A percentile compares a stretch with the other conserved stretches of the same genome.
Conservation (phyloP, 37 sponge, comb jelly and placozoan species). For the Amphimedon queenslandica region DNA sequence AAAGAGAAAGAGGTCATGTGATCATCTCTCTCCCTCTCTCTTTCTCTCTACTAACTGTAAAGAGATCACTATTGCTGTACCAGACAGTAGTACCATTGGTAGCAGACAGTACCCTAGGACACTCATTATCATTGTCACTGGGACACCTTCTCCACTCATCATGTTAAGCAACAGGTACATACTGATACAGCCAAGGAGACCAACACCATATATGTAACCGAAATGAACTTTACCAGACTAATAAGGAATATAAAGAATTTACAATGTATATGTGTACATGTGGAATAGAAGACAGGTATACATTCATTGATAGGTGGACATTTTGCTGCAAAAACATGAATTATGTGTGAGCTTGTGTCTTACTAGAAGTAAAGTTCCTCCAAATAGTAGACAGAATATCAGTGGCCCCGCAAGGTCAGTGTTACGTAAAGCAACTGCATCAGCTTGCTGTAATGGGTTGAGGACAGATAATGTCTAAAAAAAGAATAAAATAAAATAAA, state of each 20-base stretch:
- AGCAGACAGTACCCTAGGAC: slow-evolving; percentile 98
- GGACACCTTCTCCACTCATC: slow-evolving; percentile 89
- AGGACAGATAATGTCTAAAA: slow-evolving; percentile 79
- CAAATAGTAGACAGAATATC: slow-evolving; percentile 92
- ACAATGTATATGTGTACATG: not conserved
- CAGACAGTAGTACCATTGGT: slow-evolving; percentile 93
- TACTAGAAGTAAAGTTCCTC: slow-evolving; percentile 81
- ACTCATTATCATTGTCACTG: slow-evolving; percentile 81
- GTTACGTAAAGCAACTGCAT: slow-evolving; percentile 65
- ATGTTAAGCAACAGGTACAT: slow-evolving; percentile 91
- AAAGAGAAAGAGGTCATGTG: not conserved
- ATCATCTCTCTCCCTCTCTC: too few relatives aligned
- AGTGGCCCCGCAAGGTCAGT: slow-evolving; percentile 97
- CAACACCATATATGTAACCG: slow-evolving; percentile 99
- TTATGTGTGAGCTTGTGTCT: not conserved
- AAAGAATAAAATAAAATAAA: not conserved
- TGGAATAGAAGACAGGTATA: not conserved
- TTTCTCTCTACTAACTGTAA: slow-evolving; percentile 77
- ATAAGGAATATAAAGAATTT: not conserved
- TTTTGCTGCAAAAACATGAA: not conserved
- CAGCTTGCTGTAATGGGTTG: slow-evolving; percentile 79
- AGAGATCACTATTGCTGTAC: slow-evolving; percentile 52
- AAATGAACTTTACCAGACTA: slow-evolving; percentile 97
- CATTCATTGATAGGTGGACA: not conserved
- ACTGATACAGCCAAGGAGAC: slow-evolving; percentile 82